Evolutionary conservation across 2,888 invertebrate species (phyloP).

Genomic region (Harpagoxenus sublaevis): DNA sequence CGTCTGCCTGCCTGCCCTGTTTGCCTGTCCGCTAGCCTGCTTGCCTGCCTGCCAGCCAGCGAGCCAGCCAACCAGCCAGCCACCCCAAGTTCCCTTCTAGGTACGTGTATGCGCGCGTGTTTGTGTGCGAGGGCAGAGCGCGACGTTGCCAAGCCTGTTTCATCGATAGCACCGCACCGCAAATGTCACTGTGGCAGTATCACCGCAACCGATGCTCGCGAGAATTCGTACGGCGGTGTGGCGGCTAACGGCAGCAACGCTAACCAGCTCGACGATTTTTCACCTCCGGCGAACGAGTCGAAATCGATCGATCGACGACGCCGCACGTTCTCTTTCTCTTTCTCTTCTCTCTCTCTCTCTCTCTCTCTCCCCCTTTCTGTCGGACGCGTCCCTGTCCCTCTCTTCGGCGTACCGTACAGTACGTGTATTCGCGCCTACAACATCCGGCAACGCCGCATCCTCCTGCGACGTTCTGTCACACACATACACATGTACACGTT

Average conservation of each 20-base stretch:
- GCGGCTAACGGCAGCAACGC: background rate
- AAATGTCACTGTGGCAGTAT: constrained; percentile 75
- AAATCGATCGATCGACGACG: constrained; percentile 49
- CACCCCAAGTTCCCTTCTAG: constrained; percentile 80
- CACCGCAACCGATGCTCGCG: constrained; percentile 57
- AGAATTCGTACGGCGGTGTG: constrained; percentile 22
- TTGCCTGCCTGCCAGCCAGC: constrained; percentile 72
- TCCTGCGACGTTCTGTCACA: constrained; percentile 82
- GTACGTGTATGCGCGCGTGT: constrained; percentile 71
- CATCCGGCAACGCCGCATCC: constrained; percentile 80
- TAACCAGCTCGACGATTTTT: constrained; percentile 45
- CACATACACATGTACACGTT: constrained; percentile 72
- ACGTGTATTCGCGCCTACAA: constrained; percentile 68
- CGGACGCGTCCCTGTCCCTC: constrained; percentile 6
- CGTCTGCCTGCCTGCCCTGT: constrained; percentile 72
- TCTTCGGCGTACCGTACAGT: constrained; percentile 34
- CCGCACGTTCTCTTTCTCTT: background rate
- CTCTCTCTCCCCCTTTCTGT: constrained; percentile 26
- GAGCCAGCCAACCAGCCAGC: constrained; percentile 63
- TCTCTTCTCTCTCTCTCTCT: constrained; percentile 23
- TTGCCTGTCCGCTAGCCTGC: constrained; percentile 55
- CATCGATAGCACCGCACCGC: constrained; percentile 74
- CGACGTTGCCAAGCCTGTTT: constrained; percentile 82
- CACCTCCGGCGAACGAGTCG: constrained; percentile 7
- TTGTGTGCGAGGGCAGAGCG: constrained; percentile 76